A percentile compares a stretch with the other conserved stretches of the same genome.
Conservation (phyloP, 2,113 vertebrate genomes). For the Zeus faber region DNA sequence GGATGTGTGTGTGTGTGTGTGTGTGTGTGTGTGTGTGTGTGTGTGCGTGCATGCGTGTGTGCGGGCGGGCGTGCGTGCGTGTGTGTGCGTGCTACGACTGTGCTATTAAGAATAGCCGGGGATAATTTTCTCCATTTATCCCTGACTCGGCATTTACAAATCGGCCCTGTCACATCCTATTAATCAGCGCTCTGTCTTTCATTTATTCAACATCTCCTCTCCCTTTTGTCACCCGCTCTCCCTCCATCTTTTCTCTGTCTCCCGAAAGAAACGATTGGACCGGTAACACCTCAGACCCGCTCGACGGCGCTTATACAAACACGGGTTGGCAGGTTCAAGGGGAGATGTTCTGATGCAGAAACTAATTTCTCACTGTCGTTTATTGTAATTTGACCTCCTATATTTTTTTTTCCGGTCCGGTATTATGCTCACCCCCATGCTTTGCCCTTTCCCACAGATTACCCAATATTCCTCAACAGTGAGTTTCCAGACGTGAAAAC, state of each 20-base stretch:
- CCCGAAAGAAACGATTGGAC: conserved; percentile 11
- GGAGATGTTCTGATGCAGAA: not conserved
- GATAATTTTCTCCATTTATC: conserved; percentile 56
- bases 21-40: not conserved
- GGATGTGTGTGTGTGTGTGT: not conserved
- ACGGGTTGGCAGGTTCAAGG: not conserved
- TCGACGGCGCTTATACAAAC: not conserved
- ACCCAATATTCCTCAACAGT: too few relatives aligned
- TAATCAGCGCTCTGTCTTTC: conserved; percentile 40
- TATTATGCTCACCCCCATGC: too few relatives aligned
- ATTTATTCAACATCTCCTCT: conserved; percentile 35
- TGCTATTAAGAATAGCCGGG: conserved; percentile 43
- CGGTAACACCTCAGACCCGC: conserved; percentile 6
- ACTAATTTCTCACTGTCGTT: too few relatives aligned
- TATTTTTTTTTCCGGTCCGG: too few relatives aligned
- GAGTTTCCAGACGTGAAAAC: too few relatives aligned
- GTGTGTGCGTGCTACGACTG: conserved; percentile 31
- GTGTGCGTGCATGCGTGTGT: not conserved
- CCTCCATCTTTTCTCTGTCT: conserved; percentile 3
- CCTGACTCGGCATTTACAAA: conserved; percentile 53
- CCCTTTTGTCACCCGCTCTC: conserved; percentile 18
- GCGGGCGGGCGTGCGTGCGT: too few relatives aligned
- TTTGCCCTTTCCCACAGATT: too few relatives aligned
- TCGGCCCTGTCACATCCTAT: conserved; percentile 57
- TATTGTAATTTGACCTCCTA: too few relatives aligned